Evolutionary conservation across 2,113 vertebrate species (phyloP), one percentile per base, ranked within the genome.

Genomic region (Xerus inauris): DNA sequence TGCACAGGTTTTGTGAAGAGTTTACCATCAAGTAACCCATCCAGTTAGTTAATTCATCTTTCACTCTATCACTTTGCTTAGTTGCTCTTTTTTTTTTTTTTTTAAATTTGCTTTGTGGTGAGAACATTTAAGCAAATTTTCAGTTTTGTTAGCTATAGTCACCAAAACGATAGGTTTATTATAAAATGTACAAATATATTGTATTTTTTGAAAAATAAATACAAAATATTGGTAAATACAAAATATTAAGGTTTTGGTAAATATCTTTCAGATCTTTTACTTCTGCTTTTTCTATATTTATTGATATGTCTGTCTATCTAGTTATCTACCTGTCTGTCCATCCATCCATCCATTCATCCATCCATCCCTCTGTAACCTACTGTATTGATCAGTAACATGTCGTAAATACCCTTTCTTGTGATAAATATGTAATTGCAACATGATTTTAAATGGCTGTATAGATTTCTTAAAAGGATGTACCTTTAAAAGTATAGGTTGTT

Each of bases 391-490:
- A 92, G 71, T 87, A 80, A 80, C 40, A 65, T 77, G 49, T 89
- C 13, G 85, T 62, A 40, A 88, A 85, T 7, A 81, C 1, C 6
- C 26, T 81, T 94, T 80, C 5, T 42, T 67, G 13, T 71, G 40
- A 73, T 94, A 73, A 40, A 51, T 94, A 51, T 76, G 47, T 87
- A 75, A 67, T 24, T 62, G 14, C 1, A 24, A 67, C 40, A n/a
- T 94, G 40, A 87, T 92, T 95, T 90, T 71, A 92, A 93, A 84
- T 92, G 28, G 4, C 22, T 51, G 19, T 35, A 51, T 80, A 76
- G 89, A 87, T 38, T 38, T 22, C 51, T 94, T 96, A 30, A 86
- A 83, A 91, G 32, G 32, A 38, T 72, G 8, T 75, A 26, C 7
- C 2, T 77, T 72, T 47, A 47, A 67, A 35, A 35, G 17, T 79